Percentiles rank a stretch among this genome's conserved stretches.
phyloP scores from a whole-genome alignment of 2,113 vertebrate species.

The Jaculus jaculus region DNA sequence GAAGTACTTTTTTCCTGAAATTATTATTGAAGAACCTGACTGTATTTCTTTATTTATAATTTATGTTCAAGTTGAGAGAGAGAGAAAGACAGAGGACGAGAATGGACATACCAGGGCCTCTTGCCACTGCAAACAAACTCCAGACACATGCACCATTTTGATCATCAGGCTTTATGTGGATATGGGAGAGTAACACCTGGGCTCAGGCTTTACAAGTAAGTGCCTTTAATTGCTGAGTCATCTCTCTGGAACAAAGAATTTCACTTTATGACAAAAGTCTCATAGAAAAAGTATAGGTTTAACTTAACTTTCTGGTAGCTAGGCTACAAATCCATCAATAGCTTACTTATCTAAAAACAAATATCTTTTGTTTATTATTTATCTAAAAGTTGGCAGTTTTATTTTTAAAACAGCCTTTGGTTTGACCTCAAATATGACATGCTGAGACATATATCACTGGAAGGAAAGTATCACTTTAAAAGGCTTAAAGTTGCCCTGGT shows the following conservation, averaged over 20 bases:
- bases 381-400: background rate
- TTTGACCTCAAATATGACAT: background rate
- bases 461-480: background rate
- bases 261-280: background rate
- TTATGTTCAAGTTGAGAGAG: too few species aligned
- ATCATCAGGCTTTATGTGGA: too few species aligned
- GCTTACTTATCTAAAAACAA: background rate
- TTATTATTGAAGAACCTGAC: background rate
- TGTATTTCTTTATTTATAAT: background rate
- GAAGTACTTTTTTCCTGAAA: background rate
- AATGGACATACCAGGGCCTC: too few species aligned
- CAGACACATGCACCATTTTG: too few species aligned
- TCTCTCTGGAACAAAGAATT: background rate
- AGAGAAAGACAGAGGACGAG: too few species aligned
- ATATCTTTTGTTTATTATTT: background rate
- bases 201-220: too few species aligned
- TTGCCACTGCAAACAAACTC: too few species aligned
- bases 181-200: too few species aligned
- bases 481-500: background rate
- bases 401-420: background rate
- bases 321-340: background rate
- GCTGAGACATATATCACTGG: background rate
- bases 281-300: background rate
- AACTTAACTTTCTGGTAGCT: background rate
- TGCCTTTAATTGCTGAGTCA: too few species aligned